phyloP scores from a whole-genome alignment of 2,797 vertebrate genomes.

The Orientallactaga sibirica region DNA sequence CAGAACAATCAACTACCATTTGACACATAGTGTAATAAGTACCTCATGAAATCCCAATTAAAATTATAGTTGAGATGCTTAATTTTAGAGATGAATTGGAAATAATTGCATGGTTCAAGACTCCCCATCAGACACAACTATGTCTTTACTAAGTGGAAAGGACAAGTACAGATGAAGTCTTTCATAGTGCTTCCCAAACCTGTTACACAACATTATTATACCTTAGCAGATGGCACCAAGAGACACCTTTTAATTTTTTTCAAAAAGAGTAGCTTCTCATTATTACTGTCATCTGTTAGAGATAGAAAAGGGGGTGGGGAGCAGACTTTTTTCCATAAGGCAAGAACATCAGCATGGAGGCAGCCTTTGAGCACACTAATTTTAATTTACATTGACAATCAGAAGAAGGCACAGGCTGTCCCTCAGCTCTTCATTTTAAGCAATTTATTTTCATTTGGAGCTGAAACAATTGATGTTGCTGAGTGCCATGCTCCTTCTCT shows the following conservation, averaged over 20 bases:
- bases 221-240: slow-evolving; percentile 78
- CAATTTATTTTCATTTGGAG: slow-evolving; percentile 56
- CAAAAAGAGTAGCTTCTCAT: slow-evolving; percentile 78
- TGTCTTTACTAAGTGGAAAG: slow-evolving; percentile 76
- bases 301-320: neutral
- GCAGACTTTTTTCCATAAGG: slow-evolving; percentile 74
- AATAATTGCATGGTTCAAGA: slow-evolving; percentile 74
- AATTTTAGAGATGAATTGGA: slow-evolving; percentile 74
- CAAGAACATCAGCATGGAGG: slow-evolving; percentile 74
- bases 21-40: slow-evolving; percentile 73
- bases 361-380: slow-evolving; percentile 67
- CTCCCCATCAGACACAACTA: slow-evolving; percentile 72
- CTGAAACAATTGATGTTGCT: slow-evolving; percentile 59
- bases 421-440: slow-evolving; percentile 74
- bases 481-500: neutral
- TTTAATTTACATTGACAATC: slow-evolving; percentile 76
- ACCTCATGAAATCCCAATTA: slow-evolving; percentile 76
- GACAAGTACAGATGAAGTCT: slow-evolving; percentile 72
- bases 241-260: slow-evolving; percentile 53
- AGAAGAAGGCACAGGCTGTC: slow-evolving; percentile 50
- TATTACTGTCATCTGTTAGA: slow-evolving; percentile 80
- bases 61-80: slow-evolving; percentile 76
- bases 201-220: slow-evolving; percentile 80
- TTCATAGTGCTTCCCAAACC: slow-evolving; percentile 76
- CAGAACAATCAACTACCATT: slow-evolving; percentile 69